Base-by-base conservation (phyloP, 2,797 vertebrate genomes). In the Tapera naevia region DNA sequence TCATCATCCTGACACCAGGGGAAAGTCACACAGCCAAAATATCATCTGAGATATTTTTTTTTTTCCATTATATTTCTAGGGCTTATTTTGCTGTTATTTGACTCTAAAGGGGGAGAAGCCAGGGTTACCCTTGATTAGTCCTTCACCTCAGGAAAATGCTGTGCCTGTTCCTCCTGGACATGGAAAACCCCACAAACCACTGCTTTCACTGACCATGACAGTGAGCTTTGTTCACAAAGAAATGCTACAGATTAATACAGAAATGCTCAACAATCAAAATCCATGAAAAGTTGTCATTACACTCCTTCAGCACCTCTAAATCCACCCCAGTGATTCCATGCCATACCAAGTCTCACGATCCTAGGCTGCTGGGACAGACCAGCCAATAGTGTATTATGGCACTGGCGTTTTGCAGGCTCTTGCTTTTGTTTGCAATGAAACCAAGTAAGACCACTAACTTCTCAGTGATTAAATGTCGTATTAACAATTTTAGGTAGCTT, bases 11-110 rank as follows among this genome's bases (percentile, higher is more conserved):
- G 50, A 80, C 97, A 75, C 76, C 57, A 60, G 82, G 86, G 83
- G 79, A 96, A 97, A 97, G 71, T 88, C 65, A 91, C 58, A 75
- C 39, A 94, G 80, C 65, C 89, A 96, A 98, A 98, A 98, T 97
- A 97, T 93, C 96, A 97, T 76, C 86, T 74, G 28, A 28, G 60
- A 91, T 80, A 25, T 81, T 86, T 94, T 78, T 92, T 94, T 89
- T 69, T 10, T 28, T n/a, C 6, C 18, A 15, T 54, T 84, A 61
- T 74, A 78, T 95, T 97, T 97, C 73, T 89, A 91, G 69, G 8
- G 7, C 45, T 91, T 93, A 79, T 95, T 97, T 96, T 94, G 93
- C 85, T 97, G 90, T 94, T 93, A 90, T 95, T 94, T 95, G 79
- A 76, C 84, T 94, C 93, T 92, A 78, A 97, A 96, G 37, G 39